Base-by-base conservation (phyloP, 2,888 invertebrate species). In the Poecilobothrus nobilitatus region DNA sequence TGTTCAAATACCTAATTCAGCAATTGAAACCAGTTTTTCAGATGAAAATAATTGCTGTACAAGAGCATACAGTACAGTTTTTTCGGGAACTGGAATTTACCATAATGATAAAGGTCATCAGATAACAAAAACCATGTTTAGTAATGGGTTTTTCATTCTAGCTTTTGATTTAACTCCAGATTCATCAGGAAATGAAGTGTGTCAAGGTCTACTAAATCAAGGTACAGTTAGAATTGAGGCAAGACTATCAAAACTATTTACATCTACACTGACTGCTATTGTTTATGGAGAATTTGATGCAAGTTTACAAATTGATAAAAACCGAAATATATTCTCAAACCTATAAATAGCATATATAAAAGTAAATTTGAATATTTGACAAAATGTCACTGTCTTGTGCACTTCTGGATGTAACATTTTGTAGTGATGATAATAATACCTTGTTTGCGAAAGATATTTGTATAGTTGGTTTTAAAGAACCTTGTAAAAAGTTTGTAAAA, bases 111-210 rank as follows among this genome's bases (percentile, higher is more conserved):
- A 27, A 64, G 64, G 64, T 33, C 64, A 64, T 64, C 66, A 44
- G 10, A 27, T 44, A 22, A 21, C 66, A 66, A 41, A 27, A 27
- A 18, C 44, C 6, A 5, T 53, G 20, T 44, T 53, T 66, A 18
- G 6, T 6, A 53, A 66, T 22, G 66, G 66, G 8, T 66, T 20
- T 22, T 22, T 22, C 7, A 53, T 66, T 1, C 15, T 66, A n/a
- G 66, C 66, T 22, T 66, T 66, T 12, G 66, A 66, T 66, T 66
- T 66, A 53, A 22, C 66, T 10, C 44, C 66, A 15, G 66, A 66
- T 53, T 27, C 9, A 18, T 66, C 53, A 21, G 44, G 53, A 22
- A 66, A n/a, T 12, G 66, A 66, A 21, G 4, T 21, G 15, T 66
- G 66, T 44, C 64, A 64, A 22, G 22, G 12, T 6, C 3, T 64